A percentile compares a stretch with the other conserved stretches of the same genome.
Conservation (phyloP, 2,888 invertebrate species). For the Ceratothoa steindachneri region DNA sequence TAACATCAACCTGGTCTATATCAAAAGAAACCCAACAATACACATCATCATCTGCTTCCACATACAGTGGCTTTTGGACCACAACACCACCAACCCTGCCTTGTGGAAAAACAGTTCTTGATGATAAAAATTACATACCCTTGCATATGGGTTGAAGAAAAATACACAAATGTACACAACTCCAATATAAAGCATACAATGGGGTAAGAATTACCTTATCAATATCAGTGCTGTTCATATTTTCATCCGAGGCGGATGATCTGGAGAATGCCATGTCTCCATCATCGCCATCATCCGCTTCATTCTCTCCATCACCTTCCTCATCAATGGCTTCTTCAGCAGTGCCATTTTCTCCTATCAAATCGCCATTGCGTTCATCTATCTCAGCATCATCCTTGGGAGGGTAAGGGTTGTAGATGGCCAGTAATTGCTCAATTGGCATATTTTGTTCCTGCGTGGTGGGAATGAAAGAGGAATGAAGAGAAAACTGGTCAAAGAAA, state of each 20-base stretch:
- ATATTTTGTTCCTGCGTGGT: slow-evolving; percentile 79
- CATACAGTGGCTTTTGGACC: no score
- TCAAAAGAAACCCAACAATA: no score
- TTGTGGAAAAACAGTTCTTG: no score
- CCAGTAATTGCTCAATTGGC: slow-evolving; percentile 87
- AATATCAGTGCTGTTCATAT: slow-evolving; percentile 30
- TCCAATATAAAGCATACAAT: no score
- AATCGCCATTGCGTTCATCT: slow-evolving; percentile 17
- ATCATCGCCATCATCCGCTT: slow-evolving; percentile 54
- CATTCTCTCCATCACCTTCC: slow-evolving; percentile 52
- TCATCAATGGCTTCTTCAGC: slow-evolving; percentile 31
- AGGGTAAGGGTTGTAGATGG: slow-evolving; percentile 70
- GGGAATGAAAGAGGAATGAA: neutral
- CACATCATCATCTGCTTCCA: no score
- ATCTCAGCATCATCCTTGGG: slow-evolving; percentile 49
- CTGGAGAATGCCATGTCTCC: slow-evolving; percentile 44
- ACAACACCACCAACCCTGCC: no score
- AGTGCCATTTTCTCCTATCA: slow-evolving; percentile 5
- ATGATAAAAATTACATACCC: no score
- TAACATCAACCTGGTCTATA: no score
- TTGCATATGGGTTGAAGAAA: no score
- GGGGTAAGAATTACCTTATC: slow-evolving; percentile 35
- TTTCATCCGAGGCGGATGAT: slow-evolving; percentile 39
- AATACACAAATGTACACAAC: no score
- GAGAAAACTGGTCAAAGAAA: neutral